phyloP scores from a whole-genome alignment of 2,888 invertebrate genomes.

The Colletes collaris region DNA sequence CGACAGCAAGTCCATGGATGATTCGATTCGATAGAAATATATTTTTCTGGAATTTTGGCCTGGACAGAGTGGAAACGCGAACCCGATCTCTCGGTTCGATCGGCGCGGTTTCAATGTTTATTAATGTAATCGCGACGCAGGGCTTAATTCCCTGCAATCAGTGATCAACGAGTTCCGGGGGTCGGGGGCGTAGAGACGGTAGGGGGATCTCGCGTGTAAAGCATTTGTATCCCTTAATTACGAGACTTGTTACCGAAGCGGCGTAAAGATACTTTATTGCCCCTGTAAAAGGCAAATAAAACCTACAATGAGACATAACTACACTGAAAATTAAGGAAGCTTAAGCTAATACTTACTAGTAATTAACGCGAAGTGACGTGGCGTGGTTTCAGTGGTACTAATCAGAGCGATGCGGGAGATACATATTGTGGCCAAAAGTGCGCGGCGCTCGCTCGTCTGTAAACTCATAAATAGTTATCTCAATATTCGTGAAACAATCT shows the following conservation, averaged over 20 bases:
- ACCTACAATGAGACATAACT: constrained; percentile 49
- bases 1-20: too few species aligned
- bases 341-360: constrained; percentile 58
- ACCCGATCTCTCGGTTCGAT: background rate
- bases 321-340: constrained; percentile 49
- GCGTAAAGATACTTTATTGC: constrained; percentile 51
- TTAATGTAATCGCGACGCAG: constrained; percentile 18
- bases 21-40: too few species aligned
- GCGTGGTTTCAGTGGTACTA: constrained; percentile 36
- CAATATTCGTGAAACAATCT: constrained; percentile 55
- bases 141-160: constrained; percentile 29
- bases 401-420: constrained; percentile 50
- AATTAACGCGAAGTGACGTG: constrained; percentile 52
- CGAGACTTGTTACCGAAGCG: constrained; percentile 49
- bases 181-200: background rate
- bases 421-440: constrained; percentile 39
- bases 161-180: background rate
- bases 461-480: constrained; percentile 48
- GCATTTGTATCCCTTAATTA: constrained; percentile 59
- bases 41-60: background rate
- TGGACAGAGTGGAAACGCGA: background rate
- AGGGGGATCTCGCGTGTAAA: constrained; percentile 30
- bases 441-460: constrained; percentile 40
- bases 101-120: background rate
- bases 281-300: constrained; percentile 47